Percentiles rank a stretch among this genome's conserved stretches.
These are phyloP conservation scores for Anolis apletophallus DNA, from an alignment of 2,797 vertebrate species.

Conservation along the genomic window DNA sequence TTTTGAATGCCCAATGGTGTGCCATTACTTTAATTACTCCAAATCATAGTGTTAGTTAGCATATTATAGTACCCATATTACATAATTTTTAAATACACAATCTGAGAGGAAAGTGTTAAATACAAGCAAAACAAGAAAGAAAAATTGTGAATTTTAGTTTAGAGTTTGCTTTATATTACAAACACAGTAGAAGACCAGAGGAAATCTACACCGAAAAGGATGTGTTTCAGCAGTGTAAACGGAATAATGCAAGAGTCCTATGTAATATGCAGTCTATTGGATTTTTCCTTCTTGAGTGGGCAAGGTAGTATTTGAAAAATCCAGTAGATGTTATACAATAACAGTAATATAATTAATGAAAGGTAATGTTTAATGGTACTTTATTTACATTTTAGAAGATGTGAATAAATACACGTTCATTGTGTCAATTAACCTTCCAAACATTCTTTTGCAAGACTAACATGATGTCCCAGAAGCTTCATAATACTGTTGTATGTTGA, in stretches of 20 bases:
- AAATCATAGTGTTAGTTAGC: conserved; percentile 37
- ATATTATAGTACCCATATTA: conserved; percentile 35
- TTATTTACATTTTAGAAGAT: background rate
- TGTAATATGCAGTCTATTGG: conserved; percentile 84
- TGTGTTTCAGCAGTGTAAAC: conserved; percentile 59
- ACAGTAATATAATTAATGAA: conserved; percentile 51
- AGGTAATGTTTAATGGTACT: conserved; percentile 18
- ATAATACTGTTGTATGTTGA: conserved; percentile 62
- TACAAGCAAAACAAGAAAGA: conserved; percentile 27
- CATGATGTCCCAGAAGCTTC: conserved; percentile 59
- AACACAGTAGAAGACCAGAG: conserved; percentile 43
- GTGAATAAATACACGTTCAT: conserved; percentile 9
- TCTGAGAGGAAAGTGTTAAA: background rate
- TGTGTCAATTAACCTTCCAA: conserved; percentile 48
- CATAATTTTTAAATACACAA: conserved; percentile 11
- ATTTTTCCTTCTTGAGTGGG: conserved; percentile 87
- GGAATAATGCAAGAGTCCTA: conserved; percentile 87
- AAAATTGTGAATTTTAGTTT: conserved; percentile 27
- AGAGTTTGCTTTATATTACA: conserved; percentile 25
- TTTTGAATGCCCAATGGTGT: conserved; percentile 49
- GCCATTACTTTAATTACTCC: conserved; percentile 51
- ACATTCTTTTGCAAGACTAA: conserved; percentile 63
- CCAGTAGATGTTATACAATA: conserved; percentile 68
- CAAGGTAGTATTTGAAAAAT: conserved; percentile 86
- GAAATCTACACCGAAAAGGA: conserved; percentile 53